phyloP scores from a whole-genome alignment of 1,140 invertebrate species.

The Zaprionus taronus region DNA sequence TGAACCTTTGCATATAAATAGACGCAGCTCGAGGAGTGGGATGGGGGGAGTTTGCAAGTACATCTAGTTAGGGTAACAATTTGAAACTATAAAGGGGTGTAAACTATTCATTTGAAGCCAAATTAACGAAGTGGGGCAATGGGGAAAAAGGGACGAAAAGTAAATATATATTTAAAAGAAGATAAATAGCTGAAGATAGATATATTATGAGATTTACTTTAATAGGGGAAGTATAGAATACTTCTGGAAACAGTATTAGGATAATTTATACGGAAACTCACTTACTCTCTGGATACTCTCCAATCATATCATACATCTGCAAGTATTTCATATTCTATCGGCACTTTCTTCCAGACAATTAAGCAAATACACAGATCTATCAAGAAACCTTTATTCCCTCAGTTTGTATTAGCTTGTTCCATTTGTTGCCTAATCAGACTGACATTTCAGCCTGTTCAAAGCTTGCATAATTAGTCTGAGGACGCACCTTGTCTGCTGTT shows the following conservation, averaged over 20 bases:
- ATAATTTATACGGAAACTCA: not conserved
- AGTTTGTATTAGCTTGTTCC: slow-evolving; percentile 9
- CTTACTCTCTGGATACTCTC: no score
- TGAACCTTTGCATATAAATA: slow-evolving; percentile 55
- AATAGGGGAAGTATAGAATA: not conserved
- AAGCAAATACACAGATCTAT: not conserved
- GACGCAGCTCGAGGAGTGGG: slow-evolving; percentile 1
- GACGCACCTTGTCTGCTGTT: slow-evolving; percentile 19
- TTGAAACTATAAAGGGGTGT: not conserved
- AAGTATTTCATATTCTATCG: no score
- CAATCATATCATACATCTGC: no score
- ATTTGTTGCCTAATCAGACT: slow-evolving; percentile 11
- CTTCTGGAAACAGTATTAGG: not conserved
- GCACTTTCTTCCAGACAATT: not conserved
- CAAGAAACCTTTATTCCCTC: not conserved
- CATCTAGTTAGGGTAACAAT: not conserved
- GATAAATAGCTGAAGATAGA: not conserved
- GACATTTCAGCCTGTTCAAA: slow-evolving; percentile 13
- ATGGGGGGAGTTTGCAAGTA: not conserved
- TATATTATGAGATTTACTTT: not conserved
- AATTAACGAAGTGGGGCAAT: not conserved
- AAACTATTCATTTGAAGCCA: slow-evolving; percentile 12
- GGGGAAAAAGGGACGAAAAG: not conserved
- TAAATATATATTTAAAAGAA: not conserved
- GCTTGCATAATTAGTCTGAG: slow-evolving; percentile 50